Evolutionary conservation across 2,797 vertebrate species (phyloP).

Genomic region (Phrynocephalus guinanensis): DNA sequence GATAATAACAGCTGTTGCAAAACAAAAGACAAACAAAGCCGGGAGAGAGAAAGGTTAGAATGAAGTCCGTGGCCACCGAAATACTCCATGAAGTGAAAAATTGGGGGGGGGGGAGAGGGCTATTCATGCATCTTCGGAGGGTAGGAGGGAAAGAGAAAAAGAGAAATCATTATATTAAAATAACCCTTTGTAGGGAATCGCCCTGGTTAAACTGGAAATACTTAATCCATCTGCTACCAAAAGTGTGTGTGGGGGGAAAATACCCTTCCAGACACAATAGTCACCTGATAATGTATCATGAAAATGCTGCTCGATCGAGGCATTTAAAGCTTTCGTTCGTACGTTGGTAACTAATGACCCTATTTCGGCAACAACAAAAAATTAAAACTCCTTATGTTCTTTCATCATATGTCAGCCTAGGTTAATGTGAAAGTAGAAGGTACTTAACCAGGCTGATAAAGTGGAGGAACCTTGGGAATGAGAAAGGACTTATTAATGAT

Average conservation of each 20-base stretch:
- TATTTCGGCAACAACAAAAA: constrained; percentile 71
- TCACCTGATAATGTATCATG: constrained; percentile 83
- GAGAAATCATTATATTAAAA: not conserved
- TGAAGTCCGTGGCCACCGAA: constrained; percentile 88
- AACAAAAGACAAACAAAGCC: constrained; percentile 96
- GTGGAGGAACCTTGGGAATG: constrained; percentile 61
- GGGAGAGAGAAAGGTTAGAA: constrained; percentile 92
- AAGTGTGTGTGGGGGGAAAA: not conserved
- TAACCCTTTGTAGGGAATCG: constrained; percentile 73
- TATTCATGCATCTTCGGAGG: constrained; percentile 72
- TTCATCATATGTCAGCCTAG: constrained; percentile 71
- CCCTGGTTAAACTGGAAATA: constrained; percentile 84
- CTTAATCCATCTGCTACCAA: constrained; percentile 79
- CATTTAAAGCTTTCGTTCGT: constrained; percentile 78
- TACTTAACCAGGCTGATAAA: constrained; percentile 76
- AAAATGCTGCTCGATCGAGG: constrained; percentile 82
- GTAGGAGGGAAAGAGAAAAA: too few relatives aligned
- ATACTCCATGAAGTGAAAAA: constrained; percentile 85
- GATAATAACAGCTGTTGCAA: constrained; percentile 99
- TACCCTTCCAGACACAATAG: constrained; percentile 71
- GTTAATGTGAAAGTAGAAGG: constrained; percentile 74
- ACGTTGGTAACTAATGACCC: constrained; percentile 83
- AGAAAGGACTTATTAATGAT: constrained; percentile 54
- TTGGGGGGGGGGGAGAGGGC: constrained; percentile 81
- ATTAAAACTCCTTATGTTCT: constrained; percentile 78